Base-by-base conservation (phyloP, 1,140 invertebrate genomes). In the Heliconius himera region DNA sequence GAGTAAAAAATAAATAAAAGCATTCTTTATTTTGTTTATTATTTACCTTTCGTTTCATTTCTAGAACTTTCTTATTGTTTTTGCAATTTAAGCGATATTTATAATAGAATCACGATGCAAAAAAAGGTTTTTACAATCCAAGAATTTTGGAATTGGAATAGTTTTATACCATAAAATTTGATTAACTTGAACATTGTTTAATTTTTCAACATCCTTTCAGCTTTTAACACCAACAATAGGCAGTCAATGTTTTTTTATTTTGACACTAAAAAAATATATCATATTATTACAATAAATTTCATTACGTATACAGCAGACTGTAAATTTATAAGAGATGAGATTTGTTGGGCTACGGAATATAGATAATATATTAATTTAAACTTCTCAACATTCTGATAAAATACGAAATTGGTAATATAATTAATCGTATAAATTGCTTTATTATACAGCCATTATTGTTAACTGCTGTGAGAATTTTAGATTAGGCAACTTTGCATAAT, bases 381-480 rank as follows among this genome's bases (percentile, higher is more conserved):
- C 41, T 73, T 70, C 20, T 73, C 70, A 73, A 77, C 70, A 33
- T 38, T 51, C 1, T 56, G 76, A 73, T 73, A 72, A 77, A 72
- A 41, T 9, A 73, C 22, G 11, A 73, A 73, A 73, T 77, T 72
- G 38, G 46, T 54, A 20, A 60, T 70, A 79, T 73, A 79, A 79
- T 74, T 79, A 74, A 79, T 79, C 36, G 56, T 70, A 73, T 79
- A 79, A 79, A 79, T 79, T 79, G 51, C 72, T 46, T 60, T 74
- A 78, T 78, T 78, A 78, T 78, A 70, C 77, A 66, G 76, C 38
- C 49, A 73, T 26, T 74, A 74, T 79, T 79, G 73, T 79, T 70
- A 70, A 36, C 77, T 71, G 70, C 56, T 70, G 38, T 70, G 66
- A 46, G 46, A 72, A 70, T 74, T 74, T 74, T 51, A 74, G 73